These are phyloP conservation scores for Pseudopleuronectes americanus DNA, from an alignment of 2,797 vertebrate species.

Conservation along the genomic window DNA sequence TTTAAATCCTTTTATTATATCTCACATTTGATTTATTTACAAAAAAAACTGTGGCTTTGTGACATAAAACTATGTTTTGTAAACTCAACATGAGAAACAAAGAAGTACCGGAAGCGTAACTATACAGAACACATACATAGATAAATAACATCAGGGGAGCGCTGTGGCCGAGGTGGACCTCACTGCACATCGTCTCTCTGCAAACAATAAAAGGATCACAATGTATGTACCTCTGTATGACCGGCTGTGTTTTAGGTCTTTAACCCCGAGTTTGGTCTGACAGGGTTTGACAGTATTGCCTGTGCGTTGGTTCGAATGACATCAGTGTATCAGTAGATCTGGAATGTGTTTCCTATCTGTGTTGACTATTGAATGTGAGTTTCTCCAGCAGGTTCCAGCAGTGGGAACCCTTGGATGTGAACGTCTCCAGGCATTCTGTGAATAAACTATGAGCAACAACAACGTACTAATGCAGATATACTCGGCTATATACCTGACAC, in stretches of 20 bases:
- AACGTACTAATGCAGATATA: slow-evolving; percentile 68
- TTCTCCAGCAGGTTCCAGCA: slow-evolving; percentile 38
- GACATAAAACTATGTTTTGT: slow-evolving; percentile 81
- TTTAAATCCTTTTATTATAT: slow-evolving; percentile 83
- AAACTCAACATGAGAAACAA: slow-evolving; percentile 80
- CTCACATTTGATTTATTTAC: slow-evolving; percentile 87
- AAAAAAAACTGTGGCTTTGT: slow-evolving; percentile 82
- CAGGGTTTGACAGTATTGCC: slow-evolving; percentile 63
- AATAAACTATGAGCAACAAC: slow-evolving; percentile 66
- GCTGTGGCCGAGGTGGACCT: slow-evolving; percentile 30
- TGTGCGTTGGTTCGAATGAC: slow-evolving; percentile 55
- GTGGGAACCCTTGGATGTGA: slow-evolving; percentile 41
- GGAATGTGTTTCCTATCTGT: slow-evolving; percentile 59
- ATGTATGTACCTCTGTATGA: slow-evolving; percentile 48
- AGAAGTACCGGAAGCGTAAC: slow-evolving; percentile 78
- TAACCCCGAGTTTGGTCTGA: slow-evolving; percentile 51
- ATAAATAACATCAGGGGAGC: slow-evolving; percentile 73
- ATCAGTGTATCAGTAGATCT: slow-evolving; percentile 52
- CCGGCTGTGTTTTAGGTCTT: slow-evolving; percentile 34
- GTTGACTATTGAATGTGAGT: slow-evolving; percentile 39
- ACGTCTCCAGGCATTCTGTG: slow-evolving; percentile 67
- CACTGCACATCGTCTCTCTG: slow-evolving; percentile 61
- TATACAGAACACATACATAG: slow-evolving; percentile 70
- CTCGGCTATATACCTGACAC: slow-evolving; percentile 71
- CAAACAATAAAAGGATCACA: slow-evolving; percentile 59